Evolutionary conservation across 2,797 vertebrate genomes (phyloP), one percentile per base, ranked within the genome.

Genomic region (Gymnodraco acuticeps): DNA sequence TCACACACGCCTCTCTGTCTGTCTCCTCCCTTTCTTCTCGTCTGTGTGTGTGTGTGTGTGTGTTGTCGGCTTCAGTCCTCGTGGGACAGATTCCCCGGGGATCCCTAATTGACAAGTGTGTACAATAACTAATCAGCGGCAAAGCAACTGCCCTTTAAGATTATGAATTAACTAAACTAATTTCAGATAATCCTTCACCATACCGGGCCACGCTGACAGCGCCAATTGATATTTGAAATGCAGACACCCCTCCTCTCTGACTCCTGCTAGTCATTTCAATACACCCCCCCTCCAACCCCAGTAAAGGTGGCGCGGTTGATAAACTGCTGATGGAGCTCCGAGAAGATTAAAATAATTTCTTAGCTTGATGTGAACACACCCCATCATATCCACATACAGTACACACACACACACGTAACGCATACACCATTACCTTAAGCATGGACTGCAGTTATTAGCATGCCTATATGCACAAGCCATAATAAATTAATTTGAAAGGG

Each of bases 131-230:
- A 93, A 94, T 95, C 90, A 92, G 93, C 81, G 55, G 82, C 84
- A 87, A 88, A 91, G 89, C 84, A 85, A 89, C 92, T 93, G 92
- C 85, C 92, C 92, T 93, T 94, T 93, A 91, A 94, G 87, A 93
- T 92, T 91, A 94, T 91, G 87, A 92, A 94, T 93, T 92, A 92
- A 91, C 91, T 88, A 70, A 92, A 93, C 91, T 94, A 88, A 94
- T 94, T 94, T 95, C 81, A 93, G 91, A 94, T 94, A 92, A 94
- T 95, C 89, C 91, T 80, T 91, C 87, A 91, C 75, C 81, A 85
- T 84, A 83, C 85, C 31, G 73, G 67, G 82, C 78, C 73, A 70
- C 23, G 52, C 86, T 88, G 85, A 90, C 83, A 81, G 89, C 20
- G 20, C 54, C 87, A 79, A 88, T 90, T 93, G 93, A 91, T 91